Conservation (phyloP, 2,113 vertebrate genomes). For the Corythornis cristatus region DNA sequence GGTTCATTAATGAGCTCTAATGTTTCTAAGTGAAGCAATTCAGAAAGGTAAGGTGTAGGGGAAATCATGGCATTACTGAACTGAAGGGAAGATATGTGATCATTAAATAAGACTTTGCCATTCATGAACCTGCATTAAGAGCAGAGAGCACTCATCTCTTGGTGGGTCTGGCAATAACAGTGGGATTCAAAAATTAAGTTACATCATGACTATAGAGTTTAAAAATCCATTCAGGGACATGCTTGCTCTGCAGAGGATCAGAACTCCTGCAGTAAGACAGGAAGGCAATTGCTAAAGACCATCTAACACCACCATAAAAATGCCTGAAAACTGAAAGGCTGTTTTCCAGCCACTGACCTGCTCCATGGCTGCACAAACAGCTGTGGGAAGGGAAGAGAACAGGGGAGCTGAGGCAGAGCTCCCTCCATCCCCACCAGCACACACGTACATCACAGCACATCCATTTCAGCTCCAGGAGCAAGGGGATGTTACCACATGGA, state of each 20-base stretch:
- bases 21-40: not conserved
- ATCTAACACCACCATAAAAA: not conserved
- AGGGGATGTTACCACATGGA: rapidly evolving
- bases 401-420: not conserved
- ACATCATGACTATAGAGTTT: not conserved
- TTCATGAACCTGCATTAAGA: not conserved
- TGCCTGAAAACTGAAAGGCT: not conserved
- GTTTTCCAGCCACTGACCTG: not conserved
- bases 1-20: not conserved
- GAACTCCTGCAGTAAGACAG: not conserved
- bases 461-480: not conserved
- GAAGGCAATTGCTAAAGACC: not conserved
- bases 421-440: not conserved
- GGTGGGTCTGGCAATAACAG: not conserved
- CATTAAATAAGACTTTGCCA: not conserved
- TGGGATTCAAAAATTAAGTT: not conserved
- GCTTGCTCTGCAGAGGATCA: not conserved
- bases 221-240: not conserved
- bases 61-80: not conserved
- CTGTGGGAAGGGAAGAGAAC: not conserved
- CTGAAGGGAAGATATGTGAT: not conserved
- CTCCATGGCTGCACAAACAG: rapidly evolving
- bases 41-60: not conserved
- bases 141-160: not conserved
- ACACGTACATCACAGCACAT: not conserved